Percentiles rank a stretch among this genome's conserved stretches.
These are phyloP conservation scores for Mylabris phalerata DNA, from an alignment of 1,140 invertebrate species.

Conservation along the genomic window DNA sequence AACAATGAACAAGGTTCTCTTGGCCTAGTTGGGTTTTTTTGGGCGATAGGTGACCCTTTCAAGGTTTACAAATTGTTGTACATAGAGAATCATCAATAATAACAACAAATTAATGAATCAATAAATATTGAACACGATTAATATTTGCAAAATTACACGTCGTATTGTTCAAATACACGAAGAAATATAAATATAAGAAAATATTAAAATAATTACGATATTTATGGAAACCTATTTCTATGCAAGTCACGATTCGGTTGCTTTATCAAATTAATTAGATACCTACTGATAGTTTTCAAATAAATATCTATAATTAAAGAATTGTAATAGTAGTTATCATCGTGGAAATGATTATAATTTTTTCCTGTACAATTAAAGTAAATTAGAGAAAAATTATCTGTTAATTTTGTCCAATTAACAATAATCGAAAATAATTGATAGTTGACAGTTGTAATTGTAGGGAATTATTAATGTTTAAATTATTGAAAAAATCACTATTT, in stretches of 20 bases:
- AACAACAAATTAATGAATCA: slow-evolving; percentile 1
- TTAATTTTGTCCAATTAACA: no score
- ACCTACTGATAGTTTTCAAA: no score
- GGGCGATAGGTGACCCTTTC: slow-evolving; percentile 10
- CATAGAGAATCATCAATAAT: not conserved
- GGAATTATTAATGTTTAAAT: slow-evolving; percentile 4
- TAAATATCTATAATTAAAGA: no score
- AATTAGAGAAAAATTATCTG: no score
- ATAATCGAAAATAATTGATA: not conserved
- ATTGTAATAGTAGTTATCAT: no score
- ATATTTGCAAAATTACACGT: not conserved
- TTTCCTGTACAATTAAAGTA: no score
- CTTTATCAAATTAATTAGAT: no score
- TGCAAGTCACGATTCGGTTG: no score
- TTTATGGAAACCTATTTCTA: no score
- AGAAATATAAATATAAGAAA: slow-evolving; percentile 1
- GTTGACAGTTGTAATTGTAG: not conserved
- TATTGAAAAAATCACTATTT: slow-evolving; percentile 1
- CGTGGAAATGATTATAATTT: no score
- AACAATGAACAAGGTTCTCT: slow-evolving; percentile 5
- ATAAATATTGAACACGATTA: not conserved
- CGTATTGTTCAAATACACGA: not conserved
- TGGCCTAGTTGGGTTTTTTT: slow-evolving; percentile 7
- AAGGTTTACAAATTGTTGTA: slow-evolving; percentile 5
- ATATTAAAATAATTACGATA: no score